Evolutionary conservation across 2,888 invertebrate genomes (phyloP).

Genomic region (Tetranychus piercei): DNA sequence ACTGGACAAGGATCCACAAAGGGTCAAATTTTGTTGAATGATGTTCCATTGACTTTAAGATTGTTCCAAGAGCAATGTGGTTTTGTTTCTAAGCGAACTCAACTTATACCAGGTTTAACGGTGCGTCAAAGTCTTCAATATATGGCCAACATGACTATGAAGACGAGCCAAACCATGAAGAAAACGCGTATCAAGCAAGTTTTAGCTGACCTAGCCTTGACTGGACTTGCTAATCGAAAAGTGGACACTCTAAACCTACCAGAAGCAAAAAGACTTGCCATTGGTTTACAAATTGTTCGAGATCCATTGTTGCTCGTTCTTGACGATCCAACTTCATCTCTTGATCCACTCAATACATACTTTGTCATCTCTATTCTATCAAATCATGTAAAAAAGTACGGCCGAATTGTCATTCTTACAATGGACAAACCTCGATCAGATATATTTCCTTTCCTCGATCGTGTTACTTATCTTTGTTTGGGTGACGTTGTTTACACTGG

Average conservation of each 20-base stretch:
- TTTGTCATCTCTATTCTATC: constrained; percentile 80
- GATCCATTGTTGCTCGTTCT: constrained; percentile 44
- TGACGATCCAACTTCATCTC: constrained; percentile 49
- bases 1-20: constrained; percentile 39
- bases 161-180: constrained; percentile 44
- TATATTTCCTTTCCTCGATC: constrained; percentile 82
- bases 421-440: constrained; percentile 85
- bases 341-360: constrained; percentile 86
- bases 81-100: constrained; percentile 67
- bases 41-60: constrained; percentile 56
- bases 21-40: constrained; percentile 77
- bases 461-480: constrained; percentile 70
- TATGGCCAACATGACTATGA: constrained; percentile 38
- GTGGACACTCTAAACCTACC: constrained; percentile 67
- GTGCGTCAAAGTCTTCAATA: constrained; percentile 49
- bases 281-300: constrained; percentile 75
- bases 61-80: constrained; percentile 58
- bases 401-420: constrained; percentile 69
- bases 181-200: constrained; percentile 61
- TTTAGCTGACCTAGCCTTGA: constrained; percentile 75
- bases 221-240: constrained; percentile 60
- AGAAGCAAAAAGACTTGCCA: constrained; percentile 69
- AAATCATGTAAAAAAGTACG: constrained; percentile 64
- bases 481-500: constrained; percentile 42
- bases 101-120: constrained; percentile 62